Percentiles rank a stretch among this genome's conserved stretches.
phyloP scores from a whole-genome alignment of 30 jellyfish, hydroid and myxozoan species.

The Chrysaora quinquecirrha region DNA sequence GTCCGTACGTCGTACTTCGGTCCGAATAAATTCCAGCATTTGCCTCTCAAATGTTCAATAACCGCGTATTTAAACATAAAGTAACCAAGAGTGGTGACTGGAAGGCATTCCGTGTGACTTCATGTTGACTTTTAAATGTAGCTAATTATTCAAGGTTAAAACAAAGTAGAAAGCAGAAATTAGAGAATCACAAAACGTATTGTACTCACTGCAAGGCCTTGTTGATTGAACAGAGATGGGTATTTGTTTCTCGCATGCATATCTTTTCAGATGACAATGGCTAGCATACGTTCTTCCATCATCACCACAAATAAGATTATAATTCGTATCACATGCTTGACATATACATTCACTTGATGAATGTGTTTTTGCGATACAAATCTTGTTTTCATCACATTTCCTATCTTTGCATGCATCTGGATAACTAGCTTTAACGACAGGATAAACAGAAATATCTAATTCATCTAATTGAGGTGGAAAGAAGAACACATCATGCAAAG shows the following conservation, averaged over 20 bases:
- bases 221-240: constrained; percentile 7
- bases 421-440: constrained; percentile 49
- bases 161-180: not conserved
- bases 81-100: no score
- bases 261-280: constrained; percentile 66
- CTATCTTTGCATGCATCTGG: constrained; percentile 82
- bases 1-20: no score
- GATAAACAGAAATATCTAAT: constrained; percentile 55
- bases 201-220: constrained; percentile 76
- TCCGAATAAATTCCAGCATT: no score
- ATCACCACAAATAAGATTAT: constrained; percentile 70
- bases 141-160: not conserved
- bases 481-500: constrained; percentile 64
- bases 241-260: constrained; percentile 43
- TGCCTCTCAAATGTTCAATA: no score
- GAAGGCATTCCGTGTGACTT: no score
- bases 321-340: constrained; percentile 64
- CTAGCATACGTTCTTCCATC: constrained; percentile 87
- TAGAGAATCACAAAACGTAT: not conserved
- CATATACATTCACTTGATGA: constrained; percentile 69
- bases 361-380: constrained; percentile 44
- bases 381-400: constrained; percentile 49
- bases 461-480: constrained; percentile 82
- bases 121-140: no score
- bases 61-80: no score